Evolutionary conservation across 2,888 invertebrate genomes (phyloP), one percentile per base, ranked within the genome.

Genomic region (Atherix ibis): DNA sequence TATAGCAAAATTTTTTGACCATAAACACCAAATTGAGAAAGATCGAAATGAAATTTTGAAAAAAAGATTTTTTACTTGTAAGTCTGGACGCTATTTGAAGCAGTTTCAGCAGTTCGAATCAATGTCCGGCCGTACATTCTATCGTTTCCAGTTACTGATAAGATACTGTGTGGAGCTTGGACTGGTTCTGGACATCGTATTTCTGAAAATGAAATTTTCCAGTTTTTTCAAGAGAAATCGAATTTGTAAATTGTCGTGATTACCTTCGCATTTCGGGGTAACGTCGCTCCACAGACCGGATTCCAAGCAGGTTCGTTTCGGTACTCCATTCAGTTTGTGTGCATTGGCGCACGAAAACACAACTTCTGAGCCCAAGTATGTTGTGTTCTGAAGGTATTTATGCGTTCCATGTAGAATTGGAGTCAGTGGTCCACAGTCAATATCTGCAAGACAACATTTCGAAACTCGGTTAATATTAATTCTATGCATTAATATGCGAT

Each of bases 61-160:
- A n/a, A n/a, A n/a, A n/a, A n/a, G n/a, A n/a, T n/a, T n/a, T n/a
- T 40, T 41, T 48, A 60, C 60, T 83, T 80, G 59, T 84, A 88
- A 1, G 84, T 81, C 38, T 79, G 76, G 1, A 79, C 73, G 8
- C 70, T 71, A 46, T 70, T 76, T 2, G 68, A 53, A 3, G 69
- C 66, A 38, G 70, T 71, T 32, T 79, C 81, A 0, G 73, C 62
- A 0, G 85, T 85, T 26, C 81, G 66, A 43, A 87, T 79, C 13
- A 85, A 62, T 0, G 87, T 85, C 17, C 85, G 69, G 0, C 85
- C 85, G 51, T 87, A 85, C 71, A 82, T 80, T 32, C 91, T 69
- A 54, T 91, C 91, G 53, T 89, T 91, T 33, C 87, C 85, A 0
- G 88, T 87, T 19, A 89, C 83, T 0, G 88, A 85, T 0, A 88